Percentiles rank a stretch among this genome's conserved stretches.
phyloP scores from a whole-genome alignment of 2,797 vertebrate species.

The Pseudocheirus occidentalis region DNA sequence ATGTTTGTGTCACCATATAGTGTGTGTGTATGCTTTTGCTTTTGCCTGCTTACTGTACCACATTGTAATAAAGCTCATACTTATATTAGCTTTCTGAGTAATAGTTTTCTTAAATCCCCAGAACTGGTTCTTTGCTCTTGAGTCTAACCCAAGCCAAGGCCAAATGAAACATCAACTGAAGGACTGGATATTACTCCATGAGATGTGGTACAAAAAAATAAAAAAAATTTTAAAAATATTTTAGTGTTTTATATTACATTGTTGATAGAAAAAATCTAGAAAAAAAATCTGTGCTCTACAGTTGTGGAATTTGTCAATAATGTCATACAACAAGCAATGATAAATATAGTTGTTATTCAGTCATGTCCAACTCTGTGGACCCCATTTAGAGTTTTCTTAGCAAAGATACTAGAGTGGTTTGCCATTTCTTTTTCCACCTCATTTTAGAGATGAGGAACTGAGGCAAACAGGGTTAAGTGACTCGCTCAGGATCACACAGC shows the following conservation, averaged over 20 bases:
- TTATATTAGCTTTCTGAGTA: not conserved
- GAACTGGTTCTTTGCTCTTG: not conserved
- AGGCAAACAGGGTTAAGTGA: not conserved
- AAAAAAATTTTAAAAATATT: not conserved
- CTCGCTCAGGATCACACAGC: not conserved
- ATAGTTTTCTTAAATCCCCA: not conserved
- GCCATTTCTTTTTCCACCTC: not conserved
- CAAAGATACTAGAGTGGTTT: not conserved
- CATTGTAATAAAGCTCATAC: not conserved
- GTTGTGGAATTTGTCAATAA: not conserved
- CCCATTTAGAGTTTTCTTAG: not conserved
- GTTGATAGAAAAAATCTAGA: not conserved
- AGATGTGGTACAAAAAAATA: not conserved
- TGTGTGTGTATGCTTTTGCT: not conserved
- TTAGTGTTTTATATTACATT: not conserved
- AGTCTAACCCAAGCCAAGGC: not conserved
- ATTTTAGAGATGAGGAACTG: not conserved
- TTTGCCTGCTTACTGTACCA: not conserved
- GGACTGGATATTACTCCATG: not conserved
- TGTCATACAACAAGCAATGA: not conserved
- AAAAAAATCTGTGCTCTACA: not conserved
- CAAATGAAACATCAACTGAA: not conserved
- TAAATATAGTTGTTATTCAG: not conserved
- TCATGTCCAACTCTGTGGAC: not conserved
- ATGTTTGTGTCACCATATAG: not conserved